Conservation (phyloP, 2,888 invertebrate genomes). For the Oithona nana region DNA sequence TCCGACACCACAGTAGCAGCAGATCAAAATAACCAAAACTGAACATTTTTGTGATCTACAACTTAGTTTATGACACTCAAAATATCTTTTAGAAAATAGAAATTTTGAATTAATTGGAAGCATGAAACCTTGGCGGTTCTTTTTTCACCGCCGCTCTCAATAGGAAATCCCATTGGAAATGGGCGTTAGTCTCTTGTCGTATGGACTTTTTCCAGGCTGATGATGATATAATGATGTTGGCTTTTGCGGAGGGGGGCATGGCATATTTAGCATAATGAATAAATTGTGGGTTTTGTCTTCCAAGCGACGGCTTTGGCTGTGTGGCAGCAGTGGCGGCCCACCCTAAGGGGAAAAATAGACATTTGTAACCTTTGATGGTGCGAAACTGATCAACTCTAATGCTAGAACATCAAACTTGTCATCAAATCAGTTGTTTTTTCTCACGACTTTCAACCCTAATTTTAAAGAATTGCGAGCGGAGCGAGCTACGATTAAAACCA, state of each 20-base stretch:
- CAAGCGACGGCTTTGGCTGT: not conserved
- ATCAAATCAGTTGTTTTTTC: too few relatives aligned
- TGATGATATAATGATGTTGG: not conserved
- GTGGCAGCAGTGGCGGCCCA: too few relatives aligned
- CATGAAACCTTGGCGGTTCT: not conserved
- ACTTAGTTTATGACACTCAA: too few relatives aligned
- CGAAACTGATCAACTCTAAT: not conserved
- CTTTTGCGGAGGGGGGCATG: not conserved
- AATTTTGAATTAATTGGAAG: not conserved
- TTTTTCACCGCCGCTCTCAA: not conserved
- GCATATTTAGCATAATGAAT: not conserved
- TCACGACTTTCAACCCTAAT: too few relatives aligned
- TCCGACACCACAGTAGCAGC: too few relatives aligned
- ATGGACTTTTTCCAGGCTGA: not conserved
- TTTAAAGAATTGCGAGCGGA: too few relatives aligned
- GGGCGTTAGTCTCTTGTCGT: not conserved
- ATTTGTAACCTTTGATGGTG: not conserved
- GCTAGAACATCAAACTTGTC: too few relatives aligned
- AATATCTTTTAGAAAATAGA: too few relatives aligned
- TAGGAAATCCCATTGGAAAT: not conserved
- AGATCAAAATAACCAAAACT: too few relatives aligned
- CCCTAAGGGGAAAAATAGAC: too few relatives aligned
- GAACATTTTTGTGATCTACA: too few relatives aligned
- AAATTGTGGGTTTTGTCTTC: not conserved
- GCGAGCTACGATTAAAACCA: too few relatives aligned